Percentiles rank a stretch among this genome's conserved stretches.
These are phyloP conservation scores for Actenoides lindsayi DNA, from an alignment of 2,113 vertebrate genomes.

Conservation along the genomic window DNA sequence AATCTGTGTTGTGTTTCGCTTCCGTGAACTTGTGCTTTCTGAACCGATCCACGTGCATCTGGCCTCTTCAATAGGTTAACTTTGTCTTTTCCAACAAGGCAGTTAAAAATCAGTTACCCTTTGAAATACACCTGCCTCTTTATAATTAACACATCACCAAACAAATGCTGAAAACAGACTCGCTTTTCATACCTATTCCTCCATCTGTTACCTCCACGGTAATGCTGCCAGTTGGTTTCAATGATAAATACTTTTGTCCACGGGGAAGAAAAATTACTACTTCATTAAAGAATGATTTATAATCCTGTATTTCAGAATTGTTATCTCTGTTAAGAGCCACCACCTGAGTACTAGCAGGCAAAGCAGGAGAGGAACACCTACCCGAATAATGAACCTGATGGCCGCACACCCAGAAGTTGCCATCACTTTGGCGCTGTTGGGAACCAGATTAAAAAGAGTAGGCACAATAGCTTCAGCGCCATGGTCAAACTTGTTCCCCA, in stretches of 20 bases:
- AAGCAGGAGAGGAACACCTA: slow-evolving; percentile 57
- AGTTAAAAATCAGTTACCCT: background rate
- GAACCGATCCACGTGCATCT: fast-evolving
- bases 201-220: background rate
- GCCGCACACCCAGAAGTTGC: slow-evolving; percentile 92
- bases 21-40: background rate
- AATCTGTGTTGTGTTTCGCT: background rate
- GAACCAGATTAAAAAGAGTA: slow-evolving; percentile 96
- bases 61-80: background rate
- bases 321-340: background rate
- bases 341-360: background rate
- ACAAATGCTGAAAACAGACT: background rate
- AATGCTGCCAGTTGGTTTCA: background rate
- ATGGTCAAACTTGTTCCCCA: slow-evolving; percentile 97
- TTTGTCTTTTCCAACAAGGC: background rate
- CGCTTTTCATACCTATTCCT: background rate
- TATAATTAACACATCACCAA: background rate
- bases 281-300: background rate
- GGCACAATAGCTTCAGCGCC: slow-evolving; percentile 96
- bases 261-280: background rate
- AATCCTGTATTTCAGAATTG: background rate
- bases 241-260: background rate
- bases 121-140: background rate
- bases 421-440: slow-evolving; percentile 98
- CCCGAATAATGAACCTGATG: slow-evolving; percentile 95